Percentiles rank a stretch among this genome's conserved stretches.
These are phyloP conservation scores for Paralichthys olivaceus DNA, from an alignment of 2,113 vertebrate genomes.

Conservation along the genomic window DNA sequence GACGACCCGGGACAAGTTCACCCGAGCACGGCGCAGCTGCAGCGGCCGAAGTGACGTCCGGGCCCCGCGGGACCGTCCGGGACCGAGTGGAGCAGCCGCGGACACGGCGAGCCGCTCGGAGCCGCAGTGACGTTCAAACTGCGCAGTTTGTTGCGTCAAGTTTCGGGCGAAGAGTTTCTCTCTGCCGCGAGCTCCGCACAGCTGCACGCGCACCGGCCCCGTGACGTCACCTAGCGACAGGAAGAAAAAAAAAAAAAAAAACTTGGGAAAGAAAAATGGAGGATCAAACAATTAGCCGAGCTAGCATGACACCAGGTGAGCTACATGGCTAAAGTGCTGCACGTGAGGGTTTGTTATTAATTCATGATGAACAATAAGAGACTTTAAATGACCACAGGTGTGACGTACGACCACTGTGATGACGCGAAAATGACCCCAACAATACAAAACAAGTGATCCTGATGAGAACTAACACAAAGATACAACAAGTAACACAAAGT, in stretches of 20 bases:
- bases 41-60: not conserved
- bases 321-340: too few species aligned
- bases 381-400: too few species aligned
- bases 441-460: too few species aligned
- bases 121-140: rapidly evolving
- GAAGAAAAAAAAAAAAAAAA: not conserved
- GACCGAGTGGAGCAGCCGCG: rapidly evolving
- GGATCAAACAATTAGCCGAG: not conserved
- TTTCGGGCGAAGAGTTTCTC: slow-evolving; percentile 16
- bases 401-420: too few species aligned
- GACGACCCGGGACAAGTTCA: slow-evolving; percentile 32
- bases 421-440: too few species aligned
- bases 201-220: slow-evolving; percentile 23
- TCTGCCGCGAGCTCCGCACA: slow-evolving; percentile 29
- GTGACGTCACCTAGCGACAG: slow-evolving; percentile 76
- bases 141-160: not conserved
- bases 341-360: too few species aligned
- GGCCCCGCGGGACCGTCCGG: rapidly evolving
- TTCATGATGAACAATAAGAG: too few species aligned
- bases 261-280: not conserved
- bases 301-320: too few species aligned
- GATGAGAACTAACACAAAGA: too few species aligned
- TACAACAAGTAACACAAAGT: too few species aligned
- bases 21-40: slow-evolving; percentile 20
- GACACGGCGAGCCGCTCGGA: rapidly evolving